Evolutionary conservation across 2,797 vertebrate genomes (phyloP), one percentile per base, ranked within the genome.

Genomic region (Numenius phaeopus): DNA sequence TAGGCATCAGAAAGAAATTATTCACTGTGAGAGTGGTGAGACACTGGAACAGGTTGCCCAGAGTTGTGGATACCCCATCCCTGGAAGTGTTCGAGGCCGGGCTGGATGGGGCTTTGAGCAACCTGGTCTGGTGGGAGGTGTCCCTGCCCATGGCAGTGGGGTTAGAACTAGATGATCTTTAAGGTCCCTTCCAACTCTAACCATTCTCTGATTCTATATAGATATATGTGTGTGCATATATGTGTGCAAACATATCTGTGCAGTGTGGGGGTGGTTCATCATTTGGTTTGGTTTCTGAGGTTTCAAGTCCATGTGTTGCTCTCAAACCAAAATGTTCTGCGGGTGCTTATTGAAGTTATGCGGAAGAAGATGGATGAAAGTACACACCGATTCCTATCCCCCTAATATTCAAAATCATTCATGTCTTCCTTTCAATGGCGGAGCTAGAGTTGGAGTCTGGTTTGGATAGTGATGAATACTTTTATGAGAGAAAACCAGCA

Each of bases 391-490:
- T 50, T 66, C 12, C 16, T 13, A 14, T 12, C 0, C 12, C 6
- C 7, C 24, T 62, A 34, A 10, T 21, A 18, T 8, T 73, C 26
- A 13, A 11, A 57, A 58, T 20, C 4, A 0, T 50, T 79, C 5
- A 2, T 3, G 3, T 71, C 8, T 57, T 37, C 7, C 20, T 17
- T 75, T 12, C 2, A 0, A 3, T 0, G 2, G 19, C 19, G 4
- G 5, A 54, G n/a, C 10, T 32, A 10, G 20, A 67, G 32, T 6
- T 34, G 39, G 23, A 44, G 12, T 55, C 83, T 40, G n/a, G 16
- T 62, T 54, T 75, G 14, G 21, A 8, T 34, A 42, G 21, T 2
- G n/a, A 3, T 40, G 7, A 32, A 4, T 77, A 7, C 5, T 75
- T 62, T 2, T 18, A 7, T 20, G 24, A 20, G 44, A 65, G 58